Conservation (phyloP, 2,797 vertebrate species). For the Sebastes iracundus region DNA sequence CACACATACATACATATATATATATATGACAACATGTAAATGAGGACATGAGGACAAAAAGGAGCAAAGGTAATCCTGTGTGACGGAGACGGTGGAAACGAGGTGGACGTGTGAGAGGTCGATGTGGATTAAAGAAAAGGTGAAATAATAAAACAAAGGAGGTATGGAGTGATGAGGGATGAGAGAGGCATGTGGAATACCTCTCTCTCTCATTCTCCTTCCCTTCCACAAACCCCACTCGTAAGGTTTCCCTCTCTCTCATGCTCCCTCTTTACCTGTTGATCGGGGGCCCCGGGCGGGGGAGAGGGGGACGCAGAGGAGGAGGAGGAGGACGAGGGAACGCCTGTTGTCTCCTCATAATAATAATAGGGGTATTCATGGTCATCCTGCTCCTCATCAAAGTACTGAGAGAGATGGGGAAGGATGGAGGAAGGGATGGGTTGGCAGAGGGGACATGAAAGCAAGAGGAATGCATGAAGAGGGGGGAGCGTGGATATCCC, state of each 20-base stretch:
- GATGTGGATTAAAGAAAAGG: constrained; percentile 23
- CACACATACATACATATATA: constrained; percentile 56
- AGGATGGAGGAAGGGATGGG: constrained; percentile 22
- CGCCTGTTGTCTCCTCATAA: constrained; percentile 78
- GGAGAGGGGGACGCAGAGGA: constrained; percentile 56
- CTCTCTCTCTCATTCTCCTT: constrained; percentile 57
- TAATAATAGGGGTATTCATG: constrained; percentile 83
- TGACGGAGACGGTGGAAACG: constrained; percentile 27
- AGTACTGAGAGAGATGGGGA: constrained; percentile 76
- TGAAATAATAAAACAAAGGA: constrained; percentile 40
- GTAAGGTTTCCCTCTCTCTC: constrained; percentile 48
- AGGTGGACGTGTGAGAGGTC: constrained; percentile 32
- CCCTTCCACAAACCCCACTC: constrained; percentile 58
- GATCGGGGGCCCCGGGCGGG: constrained; percentile 50
- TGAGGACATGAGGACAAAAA: constrained; percentile 46
- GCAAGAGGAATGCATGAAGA: constrained; percentile 45
- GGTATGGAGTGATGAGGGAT: constrained; percentile 41
- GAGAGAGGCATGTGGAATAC: constrained; percentile 37
- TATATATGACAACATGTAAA: constrained; percentile 68
- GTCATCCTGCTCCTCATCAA: constrained; percentile 85
- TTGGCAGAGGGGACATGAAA: constrained; percentile 16
- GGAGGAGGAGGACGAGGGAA: constrained; percentile 62
- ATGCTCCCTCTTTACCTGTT: constrained; percentile 74
- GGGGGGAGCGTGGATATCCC: constrained; percentile 9
- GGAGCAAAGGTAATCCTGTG: constrained; percentile 24